Evolutionary conservation across 2,113 vertebrate species (phyloP).

Genomic region (Mobula hypostoma): DNA sequence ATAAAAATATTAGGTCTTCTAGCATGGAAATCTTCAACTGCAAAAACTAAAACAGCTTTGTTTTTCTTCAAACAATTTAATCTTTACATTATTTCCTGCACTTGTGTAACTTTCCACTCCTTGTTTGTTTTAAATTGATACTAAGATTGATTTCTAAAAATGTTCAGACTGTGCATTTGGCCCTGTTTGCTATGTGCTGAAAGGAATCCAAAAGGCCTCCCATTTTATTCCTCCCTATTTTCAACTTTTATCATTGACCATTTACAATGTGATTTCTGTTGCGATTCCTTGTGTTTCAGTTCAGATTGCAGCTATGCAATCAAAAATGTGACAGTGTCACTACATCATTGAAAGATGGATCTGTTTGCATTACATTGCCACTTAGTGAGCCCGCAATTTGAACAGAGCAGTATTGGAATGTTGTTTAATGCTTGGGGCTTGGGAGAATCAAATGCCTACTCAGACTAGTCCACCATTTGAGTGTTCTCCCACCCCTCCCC

Average conservation of each 20-base stretch:
- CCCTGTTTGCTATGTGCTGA: not conserved
- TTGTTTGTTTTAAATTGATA: not conserved
- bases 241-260: not conserved
- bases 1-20: not conserved
- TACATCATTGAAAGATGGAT: not conserved
- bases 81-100: not conserved
- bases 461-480: not conserved
- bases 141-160: not conserved
- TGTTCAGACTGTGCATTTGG: not conserved
- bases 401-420: not conserved
- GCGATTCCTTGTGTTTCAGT: not conserved
- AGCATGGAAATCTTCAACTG: not conserved
- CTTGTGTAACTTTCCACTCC: not conserved
- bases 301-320: not conserved
- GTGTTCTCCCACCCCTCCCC: not conserved
- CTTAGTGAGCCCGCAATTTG: not conserved
- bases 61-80: not conserved
- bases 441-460: not conserved
- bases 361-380: not conserved
- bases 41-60: not conserved
- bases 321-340: not conserved
- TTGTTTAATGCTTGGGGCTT: not conserved
- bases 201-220: not conserved
- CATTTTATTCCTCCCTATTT: not conserved
- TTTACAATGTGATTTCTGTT: not conserved